Conservation (phyloP, 2,113 vertebrate genomes). For the Archocentrus centrarchus region DNA sequence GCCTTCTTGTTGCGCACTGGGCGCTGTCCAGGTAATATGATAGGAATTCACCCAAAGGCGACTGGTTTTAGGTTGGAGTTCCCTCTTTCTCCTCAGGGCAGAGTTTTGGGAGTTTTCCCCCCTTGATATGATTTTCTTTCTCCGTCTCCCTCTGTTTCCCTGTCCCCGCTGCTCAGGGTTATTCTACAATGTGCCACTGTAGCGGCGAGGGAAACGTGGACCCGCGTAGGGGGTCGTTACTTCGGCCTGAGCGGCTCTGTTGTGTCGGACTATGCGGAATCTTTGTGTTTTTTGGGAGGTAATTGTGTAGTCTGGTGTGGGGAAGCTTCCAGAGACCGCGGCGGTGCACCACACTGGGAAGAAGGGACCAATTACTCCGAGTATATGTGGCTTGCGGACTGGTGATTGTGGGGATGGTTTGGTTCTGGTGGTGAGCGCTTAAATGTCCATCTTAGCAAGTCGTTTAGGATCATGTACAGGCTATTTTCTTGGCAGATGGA, state of each 20-base stretch:
- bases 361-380: slow-evolving; percentile 68
- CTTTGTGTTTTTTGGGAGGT: slow-evolving; percentile 67
- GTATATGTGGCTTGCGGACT: slow-evolving; percentile 74
- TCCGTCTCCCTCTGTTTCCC: background rate
- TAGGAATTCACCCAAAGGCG: slow-evolving; percentile 59
- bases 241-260: slow-evolving; percentile 76
- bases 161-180: slow-evolving; percentile 30
- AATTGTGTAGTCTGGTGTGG: slow-evolving; percentile 70
- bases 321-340: slow-evolving; percentile 70
- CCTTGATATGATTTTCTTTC: background rate
- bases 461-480: slow-evolving; percentile 39
- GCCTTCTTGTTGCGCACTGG: slow-evolving; percentile 32
- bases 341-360: slow-evolving; percentile 74
- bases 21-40: slow-evolving; percentile 14
- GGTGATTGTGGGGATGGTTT: slow-evolving; percentile 68
- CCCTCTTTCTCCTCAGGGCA: slow-evolving; percentile 12
- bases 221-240: slow-evolving; percentile 77
- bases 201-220: slow-evolving; percentile 74
- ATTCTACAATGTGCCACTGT: slow-evolving; percentile 72
- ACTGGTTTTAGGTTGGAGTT: slow-evolving; percentile 14
- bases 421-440: slow-evolving; percentile 47
- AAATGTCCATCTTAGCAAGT: slow-evolving; percentile 43
- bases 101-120: slow-evolving; percentile 18
- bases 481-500: slow-evolving; percentile 42
- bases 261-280: slow-evolving; percentile 65